Percentiles rank a stretch among this genome's conserved stretches.
Evolutionary conservation across 2,888 invertebrate genomes (phyloP).

Genomic region (Leucania comma): DNA sequence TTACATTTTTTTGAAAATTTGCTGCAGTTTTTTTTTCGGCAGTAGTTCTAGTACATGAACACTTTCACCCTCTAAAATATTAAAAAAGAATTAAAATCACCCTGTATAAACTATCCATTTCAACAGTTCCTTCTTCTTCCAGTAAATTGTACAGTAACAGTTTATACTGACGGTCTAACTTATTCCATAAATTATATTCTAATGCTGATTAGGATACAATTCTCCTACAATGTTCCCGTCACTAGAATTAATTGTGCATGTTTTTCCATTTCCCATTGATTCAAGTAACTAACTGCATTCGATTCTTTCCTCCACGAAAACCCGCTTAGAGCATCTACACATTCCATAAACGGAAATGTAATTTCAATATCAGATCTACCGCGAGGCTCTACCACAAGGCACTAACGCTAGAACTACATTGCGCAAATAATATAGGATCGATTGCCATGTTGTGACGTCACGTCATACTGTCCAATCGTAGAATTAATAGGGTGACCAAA

Average conservation of each 20-base stretch:
- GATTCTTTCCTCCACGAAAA: background rate
- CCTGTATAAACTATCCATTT: background rate
- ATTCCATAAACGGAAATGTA: background rate
- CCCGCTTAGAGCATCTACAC: too few species aligned
- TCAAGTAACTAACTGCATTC: background rate
- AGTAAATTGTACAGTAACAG: conserved; percentile 21
- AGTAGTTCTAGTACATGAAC: too few species aligned
- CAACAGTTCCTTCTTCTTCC: background rate
- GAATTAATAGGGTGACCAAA: too few species aligned
- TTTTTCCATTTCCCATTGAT: background rate
- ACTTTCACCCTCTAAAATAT: too few species aligned
- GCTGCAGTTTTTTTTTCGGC: too few species aligned
- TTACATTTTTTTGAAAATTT: too few species aligned
- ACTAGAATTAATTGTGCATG: too few species aligned
- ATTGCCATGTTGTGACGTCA: too few species aligned
- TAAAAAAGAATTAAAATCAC: background rate
- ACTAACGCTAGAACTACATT: too few species aligned
- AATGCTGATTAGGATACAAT: background rate
- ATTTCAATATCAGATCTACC: background rate
- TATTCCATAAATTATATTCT: background rate
- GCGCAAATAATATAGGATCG: too few species aligned
- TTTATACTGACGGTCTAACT: background rate
- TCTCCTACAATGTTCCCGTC: background rate
- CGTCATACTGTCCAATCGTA: too few species aligned
- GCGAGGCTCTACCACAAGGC: too few species aligned